phyloP scores from a whole-genome alignment of 1,140 invertebrate genomes.

The Galendromus occidentalis region DNA sequence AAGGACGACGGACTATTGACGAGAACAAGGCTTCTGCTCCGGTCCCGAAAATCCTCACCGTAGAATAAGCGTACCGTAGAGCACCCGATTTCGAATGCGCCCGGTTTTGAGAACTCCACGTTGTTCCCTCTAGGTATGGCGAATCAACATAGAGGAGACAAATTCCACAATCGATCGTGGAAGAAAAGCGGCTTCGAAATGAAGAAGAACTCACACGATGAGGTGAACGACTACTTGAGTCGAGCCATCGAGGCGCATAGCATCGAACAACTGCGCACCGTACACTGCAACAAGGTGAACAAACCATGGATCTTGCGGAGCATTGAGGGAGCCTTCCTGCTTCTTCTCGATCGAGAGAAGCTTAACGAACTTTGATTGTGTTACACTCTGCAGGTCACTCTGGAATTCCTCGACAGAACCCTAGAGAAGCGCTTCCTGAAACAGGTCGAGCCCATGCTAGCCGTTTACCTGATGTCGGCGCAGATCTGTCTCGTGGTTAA shows the following conservation, averaged over 20 bases:
- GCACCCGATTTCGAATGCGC: no score
- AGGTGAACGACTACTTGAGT: conserved; percentile 83
- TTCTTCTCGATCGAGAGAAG: background rate
- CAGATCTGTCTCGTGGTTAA: conserved; percentile 9
- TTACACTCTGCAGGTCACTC: background rate
- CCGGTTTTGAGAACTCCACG: no score
- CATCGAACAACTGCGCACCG: conserved; percentile 59
- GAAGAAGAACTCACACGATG: conserved; percentile 49
- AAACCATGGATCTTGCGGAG: conserved; percentile 19
- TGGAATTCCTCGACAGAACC: background rate
- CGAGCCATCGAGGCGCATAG: conserved; percentile 81
- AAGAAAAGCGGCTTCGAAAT: conserved; percentile 9
- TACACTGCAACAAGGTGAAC: conserved; percentile 42
- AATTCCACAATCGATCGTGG: conserved; percentile 4
- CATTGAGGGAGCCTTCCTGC: background rate
- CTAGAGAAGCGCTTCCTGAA: background rate
- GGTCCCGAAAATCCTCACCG: no score
- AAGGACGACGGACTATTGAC: no score
- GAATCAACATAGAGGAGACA: background rate
- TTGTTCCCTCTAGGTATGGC: conserved; percentile 11
- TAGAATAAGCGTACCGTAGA: no score
- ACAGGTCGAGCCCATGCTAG: background rate
- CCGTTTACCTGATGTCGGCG: background rate
- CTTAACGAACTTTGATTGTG: background rate
- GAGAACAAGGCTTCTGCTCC: no score